phyloP scores from a whole-genome alignment of 2,797 vertebrate species.

The Sebastes umbrosus region DNA sequence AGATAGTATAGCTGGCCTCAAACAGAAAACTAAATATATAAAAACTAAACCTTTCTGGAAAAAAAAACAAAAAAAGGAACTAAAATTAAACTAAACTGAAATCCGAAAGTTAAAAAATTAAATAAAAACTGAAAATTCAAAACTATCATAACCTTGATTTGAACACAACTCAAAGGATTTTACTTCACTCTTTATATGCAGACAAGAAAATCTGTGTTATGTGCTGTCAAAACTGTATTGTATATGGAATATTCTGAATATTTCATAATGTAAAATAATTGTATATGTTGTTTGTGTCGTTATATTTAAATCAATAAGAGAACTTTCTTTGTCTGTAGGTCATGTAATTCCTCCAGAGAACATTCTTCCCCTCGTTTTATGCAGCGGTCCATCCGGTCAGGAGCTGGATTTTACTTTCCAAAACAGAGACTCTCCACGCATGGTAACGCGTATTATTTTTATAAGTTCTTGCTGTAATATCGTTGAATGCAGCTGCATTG shows the following conservation, averaged over 20 bases:
- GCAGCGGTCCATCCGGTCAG: slow-evolving; percentile 91
- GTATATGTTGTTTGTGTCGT: background rate
- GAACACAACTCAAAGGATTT: background rate
- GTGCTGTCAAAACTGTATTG: background rate
- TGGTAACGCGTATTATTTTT: slow-evolving; percentile 76
- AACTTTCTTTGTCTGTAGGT: slow-evolving; percentile 74
- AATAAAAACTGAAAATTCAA: too few relatives aligned
- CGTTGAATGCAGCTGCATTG: background rate
- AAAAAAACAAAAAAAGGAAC: too few relatives aligned
- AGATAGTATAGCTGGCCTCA: too few relatives aligned
- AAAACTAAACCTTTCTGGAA: too few relatives aligned
- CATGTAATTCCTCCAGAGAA: slow-evolving; percentile 95
- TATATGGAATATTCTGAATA: background rate
- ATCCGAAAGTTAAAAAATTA: too few relatives aligned
- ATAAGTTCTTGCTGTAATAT: background rate
- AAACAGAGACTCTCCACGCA: slow-evolving; percentile 88
- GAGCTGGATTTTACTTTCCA: slow-evolving; percentile 95
- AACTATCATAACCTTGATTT: background rate
- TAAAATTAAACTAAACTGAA: too few relatives aligned
- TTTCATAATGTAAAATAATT: background rate
- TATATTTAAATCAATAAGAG: background rate
- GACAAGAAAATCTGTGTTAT: background rate
- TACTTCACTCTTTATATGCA: background rate
- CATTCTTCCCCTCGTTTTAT: slow-evolving; percentile 92
- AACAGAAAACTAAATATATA: too few relatives aligned